Evolutionary conservation across 2,888 invertebrate genomes (phyloP), one percentile per base, ranked within the genome.

Genomic region (Laspeyria flexula): DNA sequence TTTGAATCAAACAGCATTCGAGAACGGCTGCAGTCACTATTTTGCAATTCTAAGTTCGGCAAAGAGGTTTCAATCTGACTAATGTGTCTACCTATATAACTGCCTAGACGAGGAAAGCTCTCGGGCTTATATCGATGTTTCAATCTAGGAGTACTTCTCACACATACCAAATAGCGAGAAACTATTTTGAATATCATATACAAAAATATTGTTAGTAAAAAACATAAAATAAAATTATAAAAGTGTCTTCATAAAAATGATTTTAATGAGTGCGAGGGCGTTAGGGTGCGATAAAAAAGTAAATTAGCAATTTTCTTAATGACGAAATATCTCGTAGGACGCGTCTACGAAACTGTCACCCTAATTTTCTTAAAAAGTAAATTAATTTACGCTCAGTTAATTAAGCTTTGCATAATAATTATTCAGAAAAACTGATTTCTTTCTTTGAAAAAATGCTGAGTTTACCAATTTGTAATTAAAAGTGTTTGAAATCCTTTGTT

Each of bases 31-130:
- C 84, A 82, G 73, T 72, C 77, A 84, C 83, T 83, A 83, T 86
- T 90, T 90, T 90, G 86, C 89, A 90, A 90, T 90, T 90, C 89
- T 80, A 85, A 89, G 82, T 85, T 79, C 73, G 76, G 75, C 79
- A 83, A 83, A 86, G 87, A 87, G 87, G 83, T 88, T 89, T 81
- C 86, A 90, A 90, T 90, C 83, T 79, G 77, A 81, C 87, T 90
- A 90, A 90, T 90, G 90, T 86, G 83, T 81, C 81, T 84, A 82
- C 72, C 65, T 77, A 62, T 65, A 56, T 67, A 67, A 52, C 46
- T 63, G 66, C 49, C 42, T 65, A 65, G 58, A 59, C 43, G 56
- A 55, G 54, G 38, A 61, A 64, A 68, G 65, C 64, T 57, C 61
- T 54, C 44, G 37, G 49, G 38, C 55, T 65, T 59, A 63, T 59